Percentiles rank a stretch among this genome's conserved stretches.
Evolutionary conservation across 2,797 vertebrate genomes (phyloP).

Genomic region (Kryptolebias ocellatus): DNA sequence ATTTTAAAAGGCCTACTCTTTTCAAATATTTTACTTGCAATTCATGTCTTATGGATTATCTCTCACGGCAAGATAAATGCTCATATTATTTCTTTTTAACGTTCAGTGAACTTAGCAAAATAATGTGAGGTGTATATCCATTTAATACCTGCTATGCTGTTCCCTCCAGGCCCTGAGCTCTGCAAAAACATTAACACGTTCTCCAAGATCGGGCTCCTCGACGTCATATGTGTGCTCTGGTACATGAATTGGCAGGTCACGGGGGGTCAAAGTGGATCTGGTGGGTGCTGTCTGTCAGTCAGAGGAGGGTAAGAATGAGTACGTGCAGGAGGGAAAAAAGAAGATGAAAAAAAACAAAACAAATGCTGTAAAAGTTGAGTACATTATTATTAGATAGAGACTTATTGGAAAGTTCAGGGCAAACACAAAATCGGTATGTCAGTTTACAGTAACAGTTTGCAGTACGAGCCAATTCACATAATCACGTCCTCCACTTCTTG

Average conservation of each 20-base stretch:
- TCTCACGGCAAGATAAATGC: not conserved
- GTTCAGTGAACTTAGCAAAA: not conserved
- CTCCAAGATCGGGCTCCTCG: slow-evolving; percentile 56
- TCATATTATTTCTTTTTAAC: not conserved
- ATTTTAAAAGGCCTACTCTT: too few species aligned
- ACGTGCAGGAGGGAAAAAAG: not conserved
- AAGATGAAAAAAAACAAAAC: slow-evolving; percentile 3
- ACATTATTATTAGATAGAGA: slow-evolving; percentile 21
- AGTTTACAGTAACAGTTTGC: slow-evolving; percentile 19
- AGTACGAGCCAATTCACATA: slow-evolving; percentile 21
- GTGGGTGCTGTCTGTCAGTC: slow-evolving; percentile 64
- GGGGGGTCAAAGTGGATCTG: slow-evolving; percentile 40
- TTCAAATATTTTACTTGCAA: not conserved
- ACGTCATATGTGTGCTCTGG: slow-evolving; percentile 76
- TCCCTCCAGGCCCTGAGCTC: slow-evolving; percentile 79
- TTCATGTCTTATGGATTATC: not conserved
- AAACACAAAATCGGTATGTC: slow-evolving; percentile 15
- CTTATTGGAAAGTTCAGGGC: slow-evolving; percentile 8
- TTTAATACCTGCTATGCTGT: slow-evolving; percentile 74
- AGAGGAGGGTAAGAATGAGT: slow-evolving; percentile 3
- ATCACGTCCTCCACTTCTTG: slow-evolving; percentile 23
- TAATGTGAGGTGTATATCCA: not conserved
- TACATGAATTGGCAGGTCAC: slow-evolving; percentile 66
- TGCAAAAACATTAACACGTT: slow-evolving; percentile 68
- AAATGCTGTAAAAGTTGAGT: slow-evolving; percentile 8